Percentiles rank a stretch among this genome's conserved stretches.
Conservation (phyloP, 2,888 invertebrate species). For the Dichetophora obliterata region DNA sequence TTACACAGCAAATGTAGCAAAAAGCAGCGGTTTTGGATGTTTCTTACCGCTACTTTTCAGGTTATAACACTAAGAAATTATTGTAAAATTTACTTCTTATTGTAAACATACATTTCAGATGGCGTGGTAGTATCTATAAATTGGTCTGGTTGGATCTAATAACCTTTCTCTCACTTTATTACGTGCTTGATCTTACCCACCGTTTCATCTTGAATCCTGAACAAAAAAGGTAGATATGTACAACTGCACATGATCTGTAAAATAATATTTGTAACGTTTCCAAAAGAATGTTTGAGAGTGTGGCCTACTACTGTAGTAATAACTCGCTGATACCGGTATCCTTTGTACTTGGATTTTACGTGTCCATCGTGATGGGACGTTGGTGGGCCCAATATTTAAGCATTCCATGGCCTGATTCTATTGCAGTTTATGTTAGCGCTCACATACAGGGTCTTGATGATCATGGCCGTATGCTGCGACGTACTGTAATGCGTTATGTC, state of each 20-base stretch:
- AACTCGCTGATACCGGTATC: slow-evolving; percentile 88
- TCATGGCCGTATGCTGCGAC: slow-evolving; percentile 82
- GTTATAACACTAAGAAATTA: slow-evolving; percentile 40
- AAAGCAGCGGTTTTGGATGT: slow-evolving; percentile 52
- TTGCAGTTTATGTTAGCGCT: slow-evolving; percentile 85
- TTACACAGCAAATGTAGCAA: slow-evolving; percentile 53
- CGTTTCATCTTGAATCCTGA: slow-evolving; percentile 46
- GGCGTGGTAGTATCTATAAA: slow-evolving; percentile 95
- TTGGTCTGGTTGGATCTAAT: slow-evolving; percentile 89
- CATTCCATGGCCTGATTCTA: slow-evolving; percentile 88
- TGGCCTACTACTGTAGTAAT: slow-evolving; percentile 85
- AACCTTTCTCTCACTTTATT: slow-evolving; percentile 81
- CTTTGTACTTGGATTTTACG: slow-evolving; percentile 94
- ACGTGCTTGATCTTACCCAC: slow-evolving; percentile 66
- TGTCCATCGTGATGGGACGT: slow-evolving; percentile 88
- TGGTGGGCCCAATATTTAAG: slow-evolving; percentile 90
- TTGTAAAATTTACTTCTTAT: background rate
- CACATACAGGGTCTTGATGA: slow-evolving; percentile 86
- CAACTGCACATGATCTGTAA: background rate
- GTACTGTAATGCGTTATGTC: slow-evolving; percentile 84
- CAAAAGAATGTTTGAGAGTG: slow-evolving; percentile 80
- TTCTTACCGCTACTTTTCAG: slow-evolving; percentile 52
- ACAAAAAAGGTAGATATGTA: slow-evolving; percentile 48
- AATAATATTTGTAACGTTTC: background rate
- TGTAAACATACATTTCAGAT: slow-evolving; percentile 74